Evolutionary conservation across 2,797 vertebrate species (phyloP).

Genomic region (Aeoliscus strigatus): DNA sequence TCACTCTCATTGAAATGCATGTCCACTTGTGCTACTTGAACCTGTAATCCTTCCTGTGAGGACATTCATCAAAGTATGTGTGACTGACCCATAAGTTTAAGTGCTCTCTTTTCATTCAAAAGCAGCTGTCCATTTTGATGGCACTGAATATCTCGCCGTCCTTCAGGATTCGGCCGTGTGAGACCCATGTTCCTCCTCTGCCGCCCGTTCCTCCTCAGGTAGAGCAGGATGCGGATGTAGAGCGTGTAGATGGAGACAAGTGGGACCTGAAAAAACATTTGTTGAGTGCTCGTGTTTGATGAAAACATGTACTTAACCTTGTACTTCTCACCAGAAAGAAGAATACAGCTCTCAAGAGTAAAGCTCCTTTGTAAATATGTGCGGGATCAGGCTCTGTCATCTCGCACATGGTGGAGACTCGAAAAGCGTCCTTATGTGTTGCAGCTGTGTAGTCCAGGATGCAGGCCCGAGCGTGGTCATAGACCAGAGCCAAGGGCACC

Average conservation of each 20-base stretch:
- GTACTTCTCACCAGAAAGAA: constrained; percentile 70
- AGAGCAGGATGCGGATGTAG: constrained; percentile 71
- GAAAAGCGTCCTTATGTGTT: constrained; percentile 61
- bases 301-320: background rate
- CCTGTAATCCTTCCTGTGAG: too few species aligned
- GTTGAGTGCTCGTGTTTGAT: constrained; percentile 1
- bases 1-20: too few species aligned
- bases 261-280: constrained; percentile 51
- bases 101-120: constrained; percentile 71
- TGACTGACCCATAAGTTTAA: constrained; percentile 75
- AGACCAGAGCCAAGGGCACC: constrained; percentile 75
- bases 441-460: constrained; percentile 74
- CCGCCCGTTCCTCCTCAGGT: constrained; percentile 65
- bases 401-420: constrained; percentile 77
- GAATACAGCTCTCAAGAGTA: constrained; percentile 67
- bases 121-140: constrained; percentile 65
- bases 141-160: constrained; percentile 43
- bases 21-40: too few species aligned
- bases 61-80: background rate
- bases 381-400: constrained; percentile 75
- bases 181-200: constrained; percentile 74
- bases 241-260: constrained; percentile 69
- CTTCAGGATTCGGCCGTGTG: constrained; percentile 36
- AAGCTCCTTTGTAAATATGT: constrained; percentile 68
- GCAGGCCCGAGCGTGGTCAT: constrained; percentile 69